Evolutionary conservation across 1,140 invertebrate genomes (phyloP).

Genomic region (Heliothis virescens): DNA sequence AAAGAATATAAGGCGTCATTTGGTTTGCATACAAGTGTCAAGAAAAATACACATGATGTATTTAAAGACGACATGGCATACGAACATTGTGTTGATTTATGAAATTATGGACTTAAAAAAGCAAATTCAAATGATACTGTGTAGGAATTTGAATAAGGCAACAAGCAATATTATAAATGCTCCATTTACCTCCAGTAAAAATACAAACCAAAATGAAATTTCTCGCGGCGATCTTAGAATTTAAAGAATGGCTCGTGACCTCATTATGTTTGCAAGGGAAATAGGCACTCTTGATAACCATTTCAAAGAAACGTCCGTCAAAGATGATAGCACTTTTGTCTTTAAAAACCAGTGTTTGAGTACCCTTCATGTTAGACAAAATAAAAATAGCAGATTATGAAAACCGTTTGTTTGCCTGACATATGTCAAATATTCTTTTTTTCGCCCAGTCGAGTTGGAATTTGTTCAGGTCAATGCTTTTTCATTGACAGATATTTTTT

Average conservation of each 20-base stretch:
- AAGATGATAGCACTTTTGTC: constrained; percentile 27
- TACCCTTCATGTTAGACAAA: background rate
- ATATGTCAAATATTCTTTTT: constrained; percentile 33
- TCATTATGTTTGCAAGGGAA: constrained; percentile 30
- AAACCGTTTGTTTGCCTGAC: constrained; percentile 19
- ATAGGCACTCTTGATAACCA: constrained; percentile 5
- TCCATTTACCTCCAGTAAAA: constrained; percentile 10
- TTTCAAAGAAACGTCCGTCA: constrained; percentile 29
- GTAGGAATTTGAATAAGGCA: background rate
- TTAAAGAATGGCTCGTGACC: constrained; percentile 9
- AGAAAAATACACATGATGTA: background rate
- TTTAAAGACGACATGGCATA: background rate
- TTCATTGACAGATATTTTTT: constrained; percentile 6
- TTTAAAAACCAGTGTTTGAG: constrained; percentile 15
- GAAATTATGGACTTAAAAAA: background rate
- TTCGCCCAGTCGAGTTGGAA: background rate
- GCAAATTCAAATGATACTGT: background rate
- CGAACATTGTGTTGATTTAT: background rate
- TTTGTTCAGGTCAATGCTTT: constrained; percentile 35
- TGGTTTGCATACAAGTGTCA: background rate
- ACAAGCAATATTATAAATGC: constrained; percentile 1
- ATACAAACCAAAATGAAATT: constrained; percentile 20
- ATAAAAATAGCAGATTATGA: background rate
- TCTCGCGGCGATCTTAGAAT: constrained; percentile 7
- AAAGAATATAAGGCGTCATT: background rate